These are phyloP conservation scores for Drosophila parabipectinata DNA, from an alignment of 1,140 invertebrate species.

Conservation along the genomic window DNA sequence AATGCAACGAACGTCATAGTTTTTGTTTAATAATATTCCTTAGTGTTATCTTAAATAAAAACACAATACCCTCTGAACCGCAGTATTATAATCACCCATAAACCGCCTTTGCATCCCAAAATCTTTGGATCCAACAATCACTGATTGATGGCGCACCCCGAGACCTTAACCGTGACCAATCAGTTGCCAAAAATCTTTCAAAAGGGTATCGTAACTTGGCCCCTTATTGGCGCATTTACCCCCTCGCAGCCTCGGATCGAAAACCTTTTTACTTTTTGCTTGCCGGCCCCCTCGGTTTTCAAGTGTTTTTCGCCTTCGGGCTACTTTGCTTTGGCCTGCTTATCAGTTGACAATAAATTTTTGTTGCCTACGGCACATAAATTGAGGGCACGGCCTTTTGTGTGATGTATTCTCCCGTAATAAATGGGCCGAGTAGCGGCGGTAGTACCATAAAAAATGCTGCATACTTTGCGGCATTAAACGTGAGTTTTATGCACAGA, in stretches of 20 bases:
- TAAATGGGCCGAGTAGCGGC: conserved; percentile 27
- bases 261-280: conserved; percentile 12
- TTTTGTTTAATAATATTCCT: too few species aligned
- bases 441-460: conserved; percentile 55
- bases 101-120: conserved; percentile 4
- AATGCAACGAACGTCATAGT: too few species aligned
- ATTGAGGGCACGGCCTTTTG: conserved; percentile 69
- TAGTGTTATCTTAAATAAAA: too few species aligned
- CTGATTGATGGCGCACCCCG: conserved; percentile 27
- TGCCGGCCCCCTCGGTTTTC: conserved; percentile 27
- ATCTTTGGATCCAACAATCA: conserved; percentile 13
- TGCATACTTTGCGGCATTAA: conserved; percentile 78
- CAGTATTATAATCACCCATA: conserved; percentile 8
- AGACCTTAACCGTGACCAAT: conserved; percentile 28
- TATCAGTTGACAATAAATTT: conserved; percentile 82
- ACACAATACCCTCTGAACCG: too few species aligned
- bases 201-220: conserved; percentile 30
- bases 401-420: conserved; percentile 66
- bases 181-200: conserved; percentile 32
- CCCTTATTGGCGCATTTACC: conserved; percentile 1
- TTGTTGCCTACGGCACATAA: conserved; percentile 78
- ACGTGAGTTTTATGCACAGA: conserved; percentile 73
- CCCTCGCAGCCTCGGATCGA: neutral
- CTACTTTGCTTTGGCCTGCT: conserved; percentile 69
- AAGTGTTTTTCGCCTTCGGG: conserved; percentile 61